A percentile compares a stretch with the other conserved stretches of the same genome.
phyloP scores from a whole-genome alignment of 2,888 invertebrate species.

The Emmelina monodactyla region DNA sequence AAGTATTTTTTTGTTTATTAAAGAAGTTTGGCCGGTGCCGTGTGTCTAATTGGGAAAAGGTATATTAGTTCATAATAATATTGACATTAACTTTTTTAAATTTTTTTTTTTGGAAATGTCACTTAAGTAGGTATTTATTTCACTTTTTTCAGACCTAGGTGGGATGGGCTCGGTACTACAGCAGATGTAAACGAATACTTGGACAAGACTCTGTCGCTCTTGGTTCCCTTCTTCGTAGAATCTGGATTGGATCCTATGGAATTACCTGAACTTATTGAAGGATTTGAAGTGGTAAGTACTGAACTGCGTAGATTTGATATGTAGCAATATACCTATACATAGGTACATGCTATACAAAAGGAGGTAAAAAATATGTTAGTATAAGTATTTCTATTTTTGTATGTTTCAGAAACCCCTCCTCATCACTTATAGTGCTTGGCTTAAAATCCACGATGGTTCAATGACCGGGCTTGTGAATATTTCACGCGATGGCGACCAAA shows the following conservation, averaged over 20 bases:
- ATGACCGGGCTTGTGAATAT: slow-evolving; percentile 55
- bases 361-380: not conserved
- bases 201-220: slow-evolving; percentile 42
- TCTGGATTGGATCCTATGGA: slow-evolving; percentile 57
- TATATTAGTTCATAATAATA: too few relatives aligned
- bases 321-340: too few relatives aligned
- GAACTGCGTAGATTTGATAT: not conserved
- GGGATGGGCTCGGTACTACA: slow-evolving; percentile 33
- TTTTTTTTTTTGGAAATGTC: too few relatives aligned
- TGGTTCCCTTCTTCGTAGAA: slow-evolving; percentile 40
- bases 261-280: slow-evolving; percentile 49
- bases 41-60: too few relatives aligned
- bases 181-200: slow-evolving; percentile 54
- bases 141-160: slow-evolving; percentile 26
- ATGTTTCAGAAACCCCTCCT: slow-evolving; percentile 40
- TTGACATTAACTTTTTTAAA: too few relatives aligned
- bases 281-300: slow-evolving; percentile 50
- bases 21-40: too few relatives aligned
- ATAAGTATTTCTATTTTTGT: slow-evolving; percentile 4
- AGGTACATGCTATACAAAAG: too few relatives aligned
- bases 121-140: too few relatives aligned
- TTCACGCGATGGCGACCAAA: slow-evolving; percentile 50
- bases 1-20: too few relatives aligned
- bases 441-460: slow-evolving; percentile 49
- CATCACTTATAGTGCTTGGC: slow-evolving; percentile 58